Base-by-base conservation (phyloP, 1,140 invertebrate species). In the Drosophila nasuta region DNA sequence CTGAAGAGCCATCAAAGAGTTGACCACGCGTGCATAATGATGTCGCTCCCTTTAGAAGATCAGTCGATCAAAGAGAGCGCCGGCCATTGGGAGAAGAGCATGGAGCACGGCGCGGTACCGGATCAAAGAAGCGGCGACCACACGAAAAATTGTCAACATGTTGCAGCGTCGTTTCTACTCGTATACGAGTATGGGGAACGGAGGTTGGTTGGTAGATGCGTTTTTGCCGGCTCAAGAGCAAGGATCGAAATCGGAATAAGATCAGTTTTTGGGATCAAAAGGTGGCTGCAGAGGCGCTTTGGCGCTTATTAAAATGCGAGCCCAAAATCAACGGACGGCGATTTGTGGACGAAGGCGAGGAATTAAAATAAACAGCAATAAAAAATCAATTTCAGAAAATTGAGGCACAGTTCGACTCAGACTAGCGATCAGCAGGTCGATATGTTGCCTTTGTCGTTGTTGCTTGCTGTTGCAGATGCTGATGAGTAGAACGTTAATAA, bases 81-180 rank as follows among this genome's bases (percentile, higher is more conserved):
- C 78, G 62, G 57, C 48, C 33, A 49, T 45, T 35, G 54, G 46
- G 54, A 49, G 52, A 64, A 66, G 63, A 48, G 38, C 10, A 28
- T 10, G 54, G 59, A 60, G 72, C 64, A 43, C 17, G 52, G 59
- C 38, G 67, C 69, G 58, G 83, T 52, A 46, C 35, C 46, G 77
- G 75, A 89, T 88, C 85, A 88, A 88, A 89, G 85, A 35, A 80
- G 69, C 74, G 63, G 75, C 85, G 80, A 75, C 85, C 85, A 85
- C 81, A 88, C 85, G 81, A 88, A 89, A 88, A 88, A 88, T 88
- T 89, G 83, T 88, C 83, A 89, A 89, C 85, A 78, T 76, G 81
- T 66, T 86, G 70, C 77, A 64, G 57, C 43, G 51, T 33, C 41
- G 57, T 7, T 38, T 38, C 35, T 10, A 38, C 35, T 38, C 35